Conservation (phyloP, 2,113 vertebrate genomes). For the Ciconia boyciana region DNA sequence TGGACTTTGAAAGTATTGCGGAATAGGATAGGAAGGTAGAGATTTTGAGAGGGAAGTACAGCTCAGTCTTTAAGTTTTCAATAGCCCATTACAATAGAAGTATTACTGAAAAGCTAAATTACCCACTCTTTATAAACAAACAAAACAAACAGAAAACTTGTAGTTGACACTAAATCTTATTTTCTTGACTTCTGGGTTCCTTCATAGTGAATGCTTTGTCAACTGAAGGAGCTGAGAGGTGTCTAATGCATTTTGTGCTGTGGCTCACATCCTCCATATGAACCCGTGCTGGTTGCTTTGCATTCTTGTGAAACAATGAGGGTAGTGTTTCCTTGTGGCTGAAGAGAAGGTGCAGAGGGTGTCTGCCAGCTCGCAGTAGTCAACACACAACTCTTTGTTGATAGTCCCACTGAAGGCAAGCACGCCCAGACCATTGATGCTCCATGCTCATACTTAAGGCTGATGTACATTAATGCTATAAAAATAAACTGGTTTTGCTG, state of each 20-base stretch:
- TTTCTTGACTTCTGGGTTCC: background rate
- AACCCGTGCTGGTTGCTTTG: background rate
- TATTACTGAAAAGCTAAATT: background rate
- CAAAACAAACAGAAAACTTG: background rate
- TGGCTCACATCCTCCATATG: background rate
- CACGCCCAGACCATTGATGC: background rate
- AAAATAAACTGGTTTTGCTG: background rate
- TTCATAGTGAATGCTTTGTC: background rate
- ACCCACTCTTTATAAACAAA: conserved; percentile 20
- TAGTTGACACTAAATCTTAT: background rate
- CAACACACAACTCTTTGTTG: conserved; percentile 52
- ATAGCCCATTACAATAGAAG: background rate
- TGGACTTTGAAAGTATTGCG: background rate
- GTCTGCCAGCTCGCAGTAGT: background rate
- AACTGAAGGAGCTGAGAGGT: background rate
- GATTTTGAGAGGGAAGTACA: background rate
- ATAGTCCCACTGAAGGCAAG: background rate
- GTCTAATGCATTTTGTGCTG: background rate
- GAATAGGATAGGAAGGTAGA: background rate
- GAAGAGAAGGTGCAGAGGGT: conserved; percentile 36
- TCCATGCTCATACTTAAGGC: background rate
- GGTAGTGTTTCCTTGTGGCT: conserved; percentile 13
- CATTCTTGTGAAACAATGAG: conserved; percentile 9
- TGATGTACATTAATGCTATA: background rate
- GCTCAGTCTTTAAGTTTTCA: background rate